These are phyloP conservation scores for Trachelus stipa DNA, from an alignment of 2,888 invertebrate genomes.

Conservation along the genomic window DNA sequence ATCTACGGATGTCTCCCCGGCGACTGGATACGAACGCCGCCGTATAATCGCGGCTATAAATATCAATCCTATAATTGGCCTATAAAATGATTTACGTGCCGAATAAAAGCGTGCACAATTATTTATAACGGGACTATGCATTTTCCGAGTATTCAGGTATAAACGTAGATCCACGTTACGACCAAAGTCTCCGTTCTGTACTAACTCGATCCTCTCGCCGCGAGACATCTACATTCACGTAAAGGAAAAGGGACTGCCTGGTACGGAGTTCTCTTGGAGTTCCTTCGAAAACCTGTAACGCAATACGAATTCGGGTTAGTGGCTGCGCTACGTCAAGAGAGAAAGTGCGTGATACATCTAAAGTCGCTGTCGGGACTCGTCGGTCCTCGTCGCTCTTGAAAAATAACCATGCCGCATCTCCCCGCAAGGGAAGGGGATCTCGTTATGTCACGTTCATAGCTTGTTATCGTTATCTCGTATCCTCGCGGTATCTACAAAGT, in stretches of 20 bases:
- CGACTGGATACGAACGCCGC: conserved; percentile 21
- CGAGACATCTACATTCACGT: too few species aligned
- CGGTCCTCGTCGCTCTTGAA: neutral
- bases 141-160: neutral
- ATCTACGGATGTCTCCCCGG: conserved; percentile 29
- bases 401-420: neutral
- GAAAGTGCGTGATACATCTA: neutral
- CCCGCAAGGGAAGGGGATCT: too few species aligned
- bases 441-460: too few species aligned
- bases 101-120: conserved; percentile 50
- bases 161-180: neutral
- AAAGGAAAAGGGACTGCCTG: neutral
- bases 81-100: conserved; percentile 55
- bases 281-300: neutral
- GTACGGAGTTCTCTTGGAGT: neutral
- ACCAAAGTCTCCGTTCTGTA: neutral
- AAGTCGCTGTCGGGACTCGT: neutral
- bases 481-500: neutral
- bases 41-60: conserved; percentile 43
- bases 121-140: conserved; percentile 40
- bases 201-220: neutral
- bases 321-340: neutral
- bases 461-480: neutral
- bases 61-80: conserved; percentile 61
- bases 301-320: neutral